Evolutionary conservation across 2,113 vertebrate species (phyloP).

Genomic region (Salvelinus sp.): DNA sequence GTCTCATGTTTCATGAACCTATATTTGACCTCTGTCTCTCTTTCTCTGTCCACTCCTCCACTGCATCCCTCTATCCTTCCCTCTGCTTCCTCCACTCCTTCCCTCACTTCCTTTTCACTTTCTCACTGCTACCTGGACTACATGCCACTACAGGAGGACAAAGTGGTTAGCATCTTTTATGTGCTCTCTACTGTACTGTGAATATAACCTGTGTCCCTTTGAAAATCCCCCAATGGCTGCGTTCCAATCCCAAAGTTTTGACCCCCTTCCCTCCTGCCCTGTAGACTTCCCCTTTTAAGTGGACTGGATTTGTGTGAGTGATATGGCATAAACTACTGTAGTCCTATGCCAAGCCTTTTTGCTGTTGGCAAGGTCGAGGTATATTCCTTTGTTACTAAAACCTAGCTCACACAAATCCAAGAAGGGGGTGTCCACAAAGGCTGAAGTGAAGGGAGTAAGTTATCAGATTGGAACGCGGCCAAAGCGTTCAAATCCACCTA

Average conservation of each 20-base stretch:
- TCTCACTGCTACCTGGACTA: conserved; percentile 94
- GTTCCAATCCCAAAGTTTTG: conserved; percentile 31
- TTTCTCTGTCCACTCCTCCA: conserved; percentile 14
- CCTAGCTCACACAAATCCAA: not conserved
- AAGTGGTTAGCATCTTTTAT: conserved; percentile 96
- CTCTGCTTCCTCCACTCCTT: conserved; percentile 20
- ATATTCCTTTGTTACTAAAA: not conserved
- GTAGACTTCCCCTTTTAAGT: not conserved
- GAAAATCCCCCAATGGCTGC: conserved; percentile 19
- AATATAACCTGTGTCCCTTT: conserved; percentile 43
- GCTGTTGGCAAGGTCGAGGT: not conserved
- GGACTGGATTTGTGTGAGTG: not conserved
- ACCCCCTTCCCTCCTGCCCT: conserved; percentile 9
- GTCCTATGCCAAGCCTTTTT: too few species aligned
- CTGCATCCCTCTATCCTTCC: conserved; percentile 2
- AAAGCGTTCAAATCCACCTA: conserved; percentile 46
- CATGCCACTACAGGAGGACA: conserved; percentile 96
- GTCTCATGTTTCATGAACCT: not conserved
- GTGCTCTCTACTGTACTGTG: conserved; percentile 51
- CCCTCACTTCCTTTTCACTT: conserved; percentile 36
- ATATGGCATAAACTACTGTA: not conserved
- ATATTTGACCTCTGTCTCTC: conserved; percentile 13
- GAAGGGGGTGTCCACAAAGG: not conserved
- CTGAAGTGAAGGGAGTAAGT: conserved; percentile 26
- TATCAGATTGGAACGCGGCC: conserved; percentile 47